These are phyloP conservation scores for Penaeus vannamei DNA, from an alignment of 1,140 invertebrate species.

Conservation along the genomic window DNA sequence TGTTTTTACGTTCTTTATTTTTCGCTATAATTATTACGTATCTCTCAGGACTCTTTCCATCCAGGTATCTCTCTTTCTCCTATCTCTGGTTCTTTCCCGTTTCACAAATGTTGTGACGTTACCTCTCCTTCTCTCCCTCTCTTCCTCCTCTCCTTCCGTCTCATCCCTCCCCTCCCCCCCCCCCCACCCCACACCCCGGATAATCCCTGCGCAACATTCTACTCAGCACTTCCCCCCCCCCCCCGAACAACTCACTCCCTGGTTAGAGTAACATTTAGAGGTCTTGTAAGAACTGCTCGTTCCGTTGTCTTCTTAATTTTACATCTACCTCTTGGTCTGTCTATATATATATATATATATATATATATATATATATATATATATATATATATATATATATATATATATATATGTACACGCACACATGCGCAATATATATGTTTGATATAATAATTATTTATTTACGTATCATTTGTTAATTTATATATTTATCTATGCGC, in stretches of 20 bases:
- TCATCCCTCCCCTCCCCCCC: not conserved
- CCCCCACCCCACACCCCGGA: not conserved
- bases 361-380: conserved; percentile 20
- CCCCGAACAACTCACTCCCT: not conserved
- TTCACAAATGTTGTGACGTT: not conserved
- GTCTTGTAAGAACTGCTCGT: not conserved
- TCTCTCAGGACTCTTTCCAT: not conserved
- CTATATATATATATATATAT: not conserved
- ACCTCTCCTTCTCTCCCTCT: not conserved
- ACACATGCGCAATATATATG: not conserved
- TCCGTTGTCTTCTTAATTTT: not conserved
- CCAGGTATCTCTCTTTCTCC: not conserved
- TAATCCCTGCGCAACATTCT: too few relatives aligned
- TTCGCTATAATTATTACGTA: not conserved
- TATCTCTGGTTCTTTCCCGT: not conserved
- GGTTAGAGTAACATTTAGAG: too few relatives aligned
- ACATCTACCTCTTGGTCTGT: not conserved
- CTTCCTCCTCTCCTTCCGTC: not conserved
- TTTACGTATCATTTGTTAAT: too few relatives aligned
- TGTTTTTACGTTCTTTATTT: not conserved
- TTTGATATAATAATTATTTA: too few relatives aligned
- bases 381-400: not conserved
- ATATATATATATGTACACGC: not conserved
- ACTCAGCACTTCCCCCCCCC: not conserved
- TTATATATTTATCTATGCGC: not conserved